A percentile compares a stretch with the other conserved stretches of the same genome.
These are phyloP conservation scores for Belgica antarctica DNA, from an alignment of 2,888 invertebrate species.

Conservation along the genomic window DNA sequence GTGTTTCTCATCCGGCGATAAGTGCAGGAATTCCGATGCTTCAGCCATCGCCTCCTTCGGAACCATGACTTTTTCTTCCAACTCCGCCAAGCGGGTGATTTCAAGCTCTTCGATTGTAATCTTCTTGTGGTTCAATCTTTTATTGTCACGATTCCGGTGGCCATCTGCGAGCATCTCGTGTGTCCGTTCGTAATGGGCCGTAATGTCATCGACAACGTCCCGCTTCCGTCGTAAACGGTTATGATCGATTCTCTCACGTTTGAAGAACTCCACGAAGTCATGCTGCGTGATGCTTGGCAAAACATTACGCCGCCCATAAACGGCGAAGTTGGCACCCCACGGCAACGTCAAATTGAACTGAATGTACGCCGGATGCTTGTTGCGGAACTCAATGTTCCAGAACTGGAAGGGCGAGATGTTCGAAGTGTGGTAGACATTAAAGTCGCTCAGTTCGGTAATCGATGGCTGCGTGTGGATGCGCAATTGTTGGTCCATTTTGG, in stretches of 20 bases:
- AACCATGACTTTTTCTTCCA: background rate
- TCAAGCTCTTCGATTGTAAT: background rate
- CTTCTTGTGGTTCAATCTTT: conserved; percentile 45
- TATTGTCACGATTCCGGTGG: conserved; percentile 54
- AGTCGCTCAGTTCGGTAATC: conserved; percentile 75
- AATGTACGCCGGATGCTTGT: conserved; percentile 85
- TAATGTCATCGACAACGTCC: conserved; percentile 45
- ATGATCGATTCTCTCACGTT: conserved; percentile 78
- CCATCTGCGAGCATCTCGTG: conserved; percentile 47
- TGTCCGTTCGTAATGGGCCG: conserved; percentile 47
- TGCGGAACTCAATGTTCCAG: conserved; percentile 90
- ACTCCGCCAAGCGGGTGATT: background rate
- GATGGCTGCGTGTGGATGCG: conserved; percentile 77
- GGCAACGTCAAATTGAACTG: conserved; percentile 86
- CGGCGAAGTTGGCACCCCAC: conserved; percentile 91
- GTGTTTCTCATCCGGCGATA: conserved; percentile 48
- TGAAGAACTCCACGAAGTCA: conserved; percentile 93
- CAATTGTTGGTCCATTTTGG: conserved; percentile 55
- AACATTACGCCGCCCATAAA: conserved; percentile 91
- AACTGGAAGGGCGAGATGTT: conserved; percentile 87
- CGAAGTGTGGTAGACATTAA: conserved; percentile 79
- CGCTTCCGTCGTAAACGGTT: conserved; percentile 62
- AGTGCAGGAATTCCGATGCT: conserved; percentile 46
- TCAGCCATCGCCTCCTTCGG: conserved; percentile 13
- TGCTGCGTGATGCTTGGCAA: conserved; percentile 96